Percentiles rank a stretch among this genome's conserved stretches.
These are phyloP conservation scores for Notospermus geniculatus DNA, from an alignment of 1,140 invertebrate species.

Conservation along the genomic window DNA sequence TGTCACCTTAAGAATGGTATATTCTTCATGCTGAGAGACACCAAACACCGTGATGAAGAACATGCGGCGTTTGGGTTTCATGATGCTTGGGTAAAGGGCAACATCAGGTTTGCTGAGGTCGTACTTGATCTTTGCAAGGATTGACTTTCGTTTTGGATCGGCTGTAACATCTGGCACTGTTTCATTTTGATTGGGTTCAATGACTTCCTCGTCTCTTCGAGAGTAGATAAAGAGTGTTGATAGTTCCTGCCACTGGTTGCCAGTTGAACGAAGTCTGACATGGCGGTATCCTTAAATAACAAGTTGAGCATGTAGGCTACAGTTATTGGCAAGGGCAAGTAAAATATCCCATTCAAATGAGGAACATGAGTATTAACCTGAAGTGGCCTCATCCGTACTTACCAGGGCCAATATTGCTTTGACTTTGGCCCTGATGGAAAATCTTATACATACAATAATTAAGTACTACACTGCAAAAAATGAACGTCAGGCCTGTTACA, in stretches of 20 bases:
- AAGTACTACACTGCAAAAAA: neutral
- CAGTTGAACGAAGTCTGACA: conserved; percentile 74
- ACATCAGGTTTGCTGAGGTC: conserved; percentile 32
- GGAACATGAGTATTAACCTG: too few species aligned
- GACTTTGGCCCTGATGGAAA: too few species aligned
- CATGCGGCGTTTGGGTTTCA: conserved; percentile 73
- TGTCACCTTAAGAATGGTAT: conserved; percentile 87
- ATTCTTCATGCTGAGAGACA: conserved; percentile 80
- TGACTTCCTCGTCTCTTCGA: conserved; percentile 44
- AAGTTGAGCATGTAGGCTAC: neutral
- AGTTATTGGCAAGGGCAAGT: neutral
- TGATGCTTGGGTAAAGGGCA: conserved; percentile 37
- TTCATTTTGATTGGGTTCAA: conserved; percentile 29
- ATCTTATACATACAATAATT: neutral
- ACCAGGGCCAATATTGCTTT: too few species aligned
- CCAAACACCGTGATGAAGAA: conserved; percentile 91
- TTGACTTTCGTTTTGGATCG: conserved; percentile 33
- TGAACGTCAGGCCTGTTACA: conserved; percentile 24
- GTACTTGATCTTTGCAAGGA: conserved; percentile 43
- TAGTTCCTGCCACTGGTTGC: conserved; percentile 81
- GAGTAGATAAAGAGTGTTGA: conserved; percentile 75
- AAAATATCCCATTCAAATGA: too few species aligned
- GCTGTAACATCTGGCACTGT: conserved; percentile 22
- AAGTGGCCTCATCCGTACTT: too few species aligned
- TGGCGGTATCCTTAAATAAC: conserved; percentile 86